A percentile compares a stretch with the other conserved stretches of the same genome.
These are phyloP conservation scores for Luscinia megarhynchos DNA, from an alignment of 2,797 vertebrate species.

Conservation along the genomic window DNA sequence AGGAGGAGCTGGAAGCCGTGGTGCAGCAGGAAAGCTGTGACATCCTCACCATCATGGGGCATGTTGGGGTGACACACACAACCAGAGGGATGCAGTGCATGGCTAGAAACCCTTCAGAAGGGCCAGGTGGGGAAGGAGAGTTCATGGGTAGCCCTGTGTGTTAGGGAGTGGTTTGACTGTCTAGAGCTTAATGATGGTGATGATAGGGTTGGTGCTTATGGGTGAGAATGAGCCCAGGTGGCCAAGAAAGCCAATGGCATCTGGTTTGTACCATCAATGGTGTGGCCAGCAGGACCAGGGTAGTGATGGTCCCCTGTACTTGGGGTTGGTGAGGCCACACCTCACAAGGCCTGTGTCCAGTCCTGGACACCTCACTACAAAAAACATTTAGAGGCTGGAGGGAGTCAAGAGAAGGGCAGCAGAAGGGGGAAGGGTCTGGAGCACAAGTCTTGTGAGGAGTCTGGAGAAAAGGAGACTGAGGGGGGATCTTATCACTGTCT, in stretches of 20 bases:
- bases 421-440: background rate
- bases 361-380: background rate
- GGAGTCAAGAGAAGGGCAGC: accelerated
- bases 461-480: background rate
- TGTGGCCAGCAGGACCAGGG: background rate
- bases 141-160: background rate
- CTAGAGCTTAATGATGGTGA: background rate
- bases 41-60: background rate
- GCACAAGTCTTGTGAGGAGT: background rate
- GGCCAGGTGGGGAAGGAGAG: background rate
- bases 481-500: background rate
- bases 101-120: background rate
- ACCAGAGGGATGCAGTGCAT: background rate
- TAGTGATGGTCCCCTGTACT: no score
- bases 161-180: background rate
- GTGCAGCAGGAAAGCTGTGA: background rate
- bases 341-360: background rate
- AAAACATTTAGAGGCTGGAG: background rate
- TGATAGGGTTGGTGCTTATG: background rate
- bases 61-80: background rate
- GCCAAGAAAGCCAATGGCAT: background rate
- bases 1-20: background rate
- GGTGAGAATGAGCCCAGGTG: background rate
- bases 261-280: background rate
- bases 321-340: background rate